These are phyloP conservation scores for Xiphorhynchus elegans DNA, from an alignment of 2,113 vertebrate species.

Conservation along the genomic window DNA sequence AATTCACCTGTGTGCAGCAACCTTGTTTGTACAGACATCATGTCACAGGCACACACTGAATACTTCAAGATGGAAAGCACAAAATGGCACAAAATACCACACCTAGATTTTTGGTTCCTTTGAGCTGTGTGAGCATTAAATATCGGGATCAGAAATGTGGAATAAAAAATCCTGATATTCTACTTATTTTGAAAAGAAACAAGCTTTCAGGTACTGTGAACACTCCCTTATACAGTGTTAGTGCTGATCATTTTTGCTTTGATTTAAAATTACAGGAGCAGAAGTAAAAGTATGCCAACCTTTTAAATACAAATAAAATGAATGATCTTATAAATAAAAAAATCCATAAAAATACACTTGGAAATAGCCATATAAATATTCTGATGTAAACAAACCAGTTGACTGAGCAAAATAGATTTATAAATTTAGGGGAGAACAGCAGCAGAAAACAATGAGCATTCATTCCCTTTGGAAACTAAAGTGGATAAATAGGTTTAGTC, in stretches of 20 bases:
- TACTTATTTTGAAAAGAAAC: neutral
- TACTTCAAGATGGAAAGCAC: neutral
- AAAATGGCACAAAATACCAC: neutral
- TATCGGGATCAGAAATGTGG: neutral
- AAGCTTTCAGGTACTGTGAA: neutral
- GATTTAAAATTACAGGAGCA: neutral
- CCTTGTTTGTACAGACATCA: neutral
- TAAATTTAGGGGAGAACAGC: slow-evolving; percentile 23
- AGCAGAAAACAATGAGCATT: slow-evolving; percentile 26
- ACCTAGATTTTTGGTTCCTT: neutral
- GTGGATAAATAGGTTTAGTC: slow-evolving; percentile 64
- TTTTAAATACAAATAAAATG: slow-evolving; percentile 15
- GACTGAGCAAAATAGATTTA: slow-evolving; percentile 20
- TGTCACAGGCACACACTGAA: neutral
- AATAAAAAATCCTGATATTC: neutral
- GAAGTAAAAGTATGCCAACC: neutral
- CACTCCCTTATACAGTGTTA: neutral
- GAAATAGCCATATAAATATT: neutral
- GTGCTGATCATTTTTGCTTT: neutral
- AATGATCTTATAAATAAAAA: neutral
- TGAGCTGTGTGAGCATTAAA: neutral
- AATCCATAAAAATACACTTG: neutral
- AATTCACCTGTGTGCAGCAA: neutral
- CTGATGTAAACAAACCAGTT: slow-evolving; percentile 14
- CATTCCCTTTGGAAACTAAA: slow-evolving; percentile 5